Percentiles rank a stretch among this genome's conserved stretches.
These are phyloP conservation scores for Drosophila hamatofila DNA, from an alignment of 2,888 invertebrate genomes.

Conservation along the genomic window DNA sequence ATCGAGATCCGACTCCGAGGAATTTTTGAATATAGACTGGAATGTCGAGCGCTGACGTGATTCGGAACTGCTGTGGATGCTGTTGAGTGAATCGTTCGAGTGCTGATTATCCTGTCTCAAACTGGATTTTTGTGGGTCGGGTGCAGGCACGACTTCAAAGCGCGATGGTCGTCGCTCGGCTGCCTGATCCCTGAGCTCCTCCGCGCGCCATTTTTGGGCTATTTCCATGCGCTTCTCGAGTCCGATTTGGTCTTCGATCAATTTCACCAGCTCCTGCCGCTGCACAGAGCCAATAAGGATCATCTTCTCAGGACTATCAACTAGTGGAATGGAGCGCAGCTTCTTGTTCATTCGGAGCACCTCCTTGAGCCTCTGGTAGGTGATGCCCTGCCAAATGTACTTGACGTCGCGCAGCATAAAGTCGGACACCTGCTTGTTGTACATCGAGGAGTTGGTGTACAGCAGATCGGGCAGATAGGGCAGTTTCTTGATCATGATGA, in stretches of 20 bases:
- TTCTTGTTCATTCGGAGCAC: slow-evolving; percentile 89
- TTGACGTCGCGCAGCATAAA: slow-evolving; percentile 97
- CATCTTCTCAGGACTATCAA: slow-evolving; percentile 95
- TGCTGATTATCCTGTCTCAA: slow-evolving; percentile 92
- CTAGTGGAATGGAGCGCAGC: slow-evolving; percentile 95
- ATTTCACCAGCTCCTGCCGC: slow-evolving; percentile 93
- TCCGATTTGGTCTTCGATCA: slow-evolving; percentile 95
- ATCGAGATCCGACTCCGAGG: slow-evolving; percentile 91
- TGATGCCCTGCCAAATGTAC: slow-evolving; percentile 96
- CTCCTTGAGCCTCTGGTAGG: slow-evolving; percentile 94
- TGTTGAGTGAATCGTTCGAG: slow-evolving; percentile 87
- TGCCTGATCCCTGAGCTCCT: slow-evolving; percentile 86
- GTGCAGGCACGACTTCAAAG: slow-evolving; percentile 91
- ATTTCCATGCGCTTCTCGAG: slow-evolving; percentile 90
- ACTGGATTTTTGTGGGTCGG: slow-evolving; percentile 94
- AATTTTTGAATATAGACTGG: slow-evolving; percentile 95
- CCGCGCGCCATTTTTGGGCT: slow-evolving; percentile 90
- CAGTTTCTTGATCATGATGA: slow-evolving; percentile 97
- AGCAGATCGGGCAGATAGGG: slow-evolving; percentile 98
- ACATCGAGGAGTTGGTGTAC: slow-evolving; percentile 95
- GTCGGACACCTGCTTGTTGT: slow-evolving; percentile 97
- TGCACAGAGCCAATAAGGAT: slow-evolving; percentile 97
- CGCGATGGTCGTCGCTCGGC: slow-evolving; percentile 90
- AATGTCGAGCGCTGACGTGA: slow-evolving; percentile 94
- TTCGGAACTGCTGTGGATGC: slow-evolving; percentile 90